phyloP scores from a whole-genome alignment of 2,113 vertebrate species.

The Pan paniscus region DNA sequence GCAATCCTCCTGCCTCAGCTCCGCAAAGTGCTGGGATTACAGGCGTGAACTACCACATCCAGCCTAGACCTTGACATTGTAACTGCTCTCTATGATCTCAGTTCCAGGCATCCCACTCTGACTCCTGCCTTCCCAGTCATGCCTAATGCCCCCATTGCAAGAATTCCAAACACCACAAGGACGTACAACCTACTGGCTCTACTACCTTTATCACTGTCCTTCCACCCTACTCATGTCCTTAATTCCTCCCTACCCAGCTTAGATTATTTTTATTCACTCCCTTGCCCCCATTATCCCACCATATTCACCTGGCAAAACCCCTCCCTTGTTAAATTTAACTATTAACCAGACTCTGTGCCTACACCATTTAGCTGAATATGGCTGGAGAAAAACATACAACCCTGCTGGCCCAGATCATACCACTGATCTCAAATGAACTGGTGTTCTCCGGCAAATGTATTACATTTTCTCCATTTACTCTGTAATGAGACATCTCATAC shows the following conservation, averaged over 20 bases:
- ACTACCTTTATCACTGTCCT: background rate
- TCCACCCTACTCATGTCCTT: background rate
- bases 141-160: background rate
- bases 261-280: background rate
- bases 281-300: background rate
- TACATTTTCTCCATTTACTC: background rate
- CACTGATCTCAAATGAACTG: background rate
- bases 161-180: background rate
- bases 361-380: background rate
- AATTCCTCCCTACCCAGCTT: background rate
- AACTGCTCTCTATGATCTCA: background rate
- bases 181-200: background rate
- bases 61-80: background rate
- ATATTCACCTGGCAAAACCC: background rate
- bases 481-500: background rate
- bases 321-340: background rate
- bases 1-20: too few species aligned
- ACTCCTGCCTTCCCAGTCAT: background rate
- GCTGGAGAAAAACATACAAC: background rate
- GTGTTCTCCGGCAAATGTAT: background rate
- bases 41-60: too few species aligned
- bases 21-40: too few species aligned
- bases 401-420: background rate
- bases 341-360: background rate
- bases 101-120: background rate